These are phyloP conservation scores for Leptodactylus fuscus DNA, from an alignment of 2,113 vertebrate species.

Conservation along the genomic window DNA sequence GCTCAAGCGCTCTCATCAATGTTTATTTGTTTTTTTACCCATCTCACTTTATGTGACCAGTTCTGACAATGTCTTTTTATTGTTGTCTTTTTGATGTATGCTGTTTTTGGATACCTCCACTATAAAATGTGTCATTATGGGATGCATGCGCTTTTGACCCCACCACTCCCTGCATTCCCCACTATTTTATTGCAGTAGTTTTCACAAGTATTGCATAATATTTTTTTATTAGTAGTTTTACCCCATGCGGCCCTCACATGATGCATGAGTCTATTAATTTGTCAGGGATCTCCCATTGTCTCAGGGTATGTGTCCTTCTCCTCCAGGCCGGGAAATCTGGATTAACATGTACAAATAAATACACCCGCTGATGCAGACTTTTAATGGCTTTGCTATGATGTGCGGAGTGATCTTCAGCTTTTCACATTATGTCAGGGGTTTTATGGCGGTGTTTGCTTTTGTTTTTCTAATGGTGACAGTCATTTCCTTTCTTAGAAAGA, in stretches of 20 bases:
- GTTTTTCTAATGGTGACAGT: slow-evolving; percentile 6
- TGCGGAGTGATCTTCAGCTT: slow-evolving; percentile 20
- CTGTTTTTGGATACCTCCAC: not conserved
- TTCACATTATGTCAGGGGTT: slow-evolving; percentile 22
- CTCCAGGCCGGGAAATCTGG: not conserved
- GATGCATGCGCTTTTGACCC: not conserved
- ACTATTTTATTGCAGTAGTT: not conserved
- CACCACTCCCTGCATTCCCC: no score
- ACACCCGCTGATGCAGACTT: slow-evolving; percentile 6
- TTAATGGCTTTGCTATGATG: slow-evolving; percentile 32
- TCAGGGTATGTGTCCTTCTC: not conserved
- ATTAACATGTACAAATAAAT: slow-evolving; percentile 35
- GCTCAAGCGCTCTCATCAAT: not conserved
- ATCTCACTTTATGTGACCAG: not conserved
- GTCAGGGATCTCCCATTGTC: not conserved
- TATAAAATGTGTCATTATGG: not conserved
- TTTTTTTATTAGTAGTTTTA: not conserved
- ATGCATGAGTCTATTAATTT: not conserved
- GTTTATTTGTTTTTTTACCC: not conserved
- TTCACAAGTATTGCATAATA: not conserved
- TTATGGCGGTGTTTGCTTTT: not conserved
- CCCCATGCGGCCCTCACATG: not conserved
- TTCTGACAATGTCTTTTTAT: not conserved
- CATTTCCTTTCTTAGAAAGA: slow-evolving; percentile 27
- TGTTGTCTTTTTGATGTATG: not conserved